Conservation (phyloP, 2,797 vertebrate genomes). For the Synanceia verrucosa region DNA sequence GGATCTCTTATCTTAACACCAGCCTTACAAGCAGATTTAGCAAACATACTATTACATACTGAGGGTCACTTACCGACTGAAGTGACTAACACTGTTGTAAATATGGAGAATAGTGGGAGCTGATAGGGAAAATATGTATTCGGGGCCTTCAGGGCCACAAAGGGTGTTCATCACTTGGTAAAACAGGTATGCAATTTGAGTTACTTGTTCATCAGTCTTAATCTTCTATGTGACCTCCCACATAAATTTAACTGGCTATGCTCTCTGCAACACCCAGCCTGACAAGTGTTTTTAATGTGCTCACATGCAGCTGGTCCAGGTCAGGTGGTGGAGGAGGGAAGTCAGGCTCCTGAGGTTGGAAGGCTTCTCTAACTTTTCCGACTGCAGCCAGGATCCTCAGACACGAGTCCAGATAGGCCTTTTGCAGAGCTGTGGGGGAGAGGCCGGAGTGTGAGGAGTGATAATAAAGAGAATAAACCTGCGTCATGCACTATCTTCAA, state of each 20-base stretch:
- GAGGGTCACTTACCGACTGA: too few relatives aligned
- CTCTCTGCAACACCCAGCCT: background rate
- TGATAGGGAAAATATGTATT: background rate
- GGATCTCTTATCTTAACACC: too few relatives aligned
- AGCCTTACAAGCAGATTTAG: too few relatives aligned
- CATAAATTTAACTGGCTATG: background rate
- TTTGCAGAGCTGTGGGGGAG: conserved; percentile 88
- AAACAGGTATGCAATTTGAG: background rate
- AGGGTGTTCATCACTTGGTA: background rate
- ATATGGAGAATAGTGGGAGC: background rate
- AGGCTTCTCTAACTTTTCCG: conserved; percentile 96
- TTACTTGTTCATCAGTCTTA: background rate
- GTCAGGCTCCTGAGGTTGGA: conserved; percentile 95
- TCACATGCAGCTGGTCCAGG: conserved; percentile 94
- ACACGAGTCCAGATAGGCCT: conserved; percentile 95
- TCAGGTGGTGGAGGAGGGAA: conserved; percentile 97
- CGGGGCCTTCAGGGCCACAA: background rate
- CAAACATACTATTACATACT: too few relatives aligned
- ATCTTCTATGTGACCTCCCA: background rate
- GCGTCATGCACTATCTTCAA: background rate
- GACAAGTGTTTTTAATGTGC: conserved; percentile 46
- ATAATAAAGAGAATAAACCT: background rate
- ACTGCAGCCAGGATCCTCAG: conserved; percentile 95
- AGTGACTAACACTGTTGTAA: background rate
- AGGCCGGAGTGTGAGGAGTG: background rate